A percentile compares a stretch with the other conserved stretches of the same genome.
These are phyloP conservation scores for Poliocrania exsul DNA, from an alignment of 2,797 vertebrate species.

Conservation along the genomic window DNA sequence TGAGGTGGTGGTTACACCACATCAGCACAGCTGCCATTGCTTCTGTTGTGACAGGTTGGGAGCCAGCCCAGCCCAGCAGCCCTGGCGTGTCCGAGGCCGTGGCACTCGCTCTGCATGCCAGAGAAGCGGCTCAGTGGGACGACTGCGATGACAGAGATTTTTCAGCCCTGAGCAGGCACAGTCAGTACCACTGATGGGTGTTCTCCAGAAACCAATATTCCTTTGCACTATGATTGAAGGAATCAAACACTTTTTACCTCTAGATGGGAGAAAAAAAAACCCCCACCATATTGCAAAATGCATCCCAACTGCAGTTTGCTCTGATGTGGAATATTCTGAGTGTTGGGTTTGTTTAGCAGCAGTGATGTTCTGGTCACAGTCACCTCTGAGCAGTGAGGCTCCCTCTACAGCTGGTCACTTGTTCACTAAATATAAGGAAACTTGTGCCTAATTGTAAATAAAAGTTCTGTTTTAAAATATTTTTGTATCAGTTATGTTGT, in stretches of 20 bases:
- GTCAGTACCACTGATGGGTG: fast-evolving
- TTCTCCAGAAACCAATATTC: not conserved
- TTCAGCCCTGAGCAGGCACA: fast-evolving
- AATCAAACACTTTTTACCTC: fast-evolving
- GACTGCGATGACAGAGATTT: not conserved
- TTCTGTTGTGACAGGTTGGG: not conserved
- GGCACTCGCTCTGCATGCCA: conserved; percentile 30
- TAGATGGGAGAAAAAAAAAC: not conserved
- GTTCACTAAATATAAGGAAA: not conserved
- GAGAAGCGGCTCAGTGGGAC: conserved; percentile 9
- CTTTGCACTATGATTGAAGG: not conserved
- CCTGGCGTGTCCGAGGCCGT: not conserved
- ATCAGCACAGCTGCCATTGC: fast-evolving
- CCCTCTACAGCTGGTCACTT: not conserved
- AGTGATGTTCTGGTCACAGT: not conserved
- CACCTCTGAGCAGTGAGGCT: fast-evolving
- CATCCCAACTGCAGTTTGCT: fast-evolving
- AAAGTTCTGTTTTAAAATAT: not conserved
- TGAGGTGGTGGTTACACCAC: fast-evolving
- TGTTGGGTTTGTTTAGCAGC: not conserved
- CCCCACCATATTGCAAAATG: not conserved
- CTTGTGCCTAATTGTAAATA: not conserved
- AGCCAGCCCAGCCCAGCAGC: fast-evolving
- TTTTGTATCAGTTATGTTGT: not conserved
- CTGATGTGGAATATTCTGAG: fast-evolving